Conservation (phyloP, 1,140 invertebrate genomes). For the Diabrotica undecimpunctata region DNA sequence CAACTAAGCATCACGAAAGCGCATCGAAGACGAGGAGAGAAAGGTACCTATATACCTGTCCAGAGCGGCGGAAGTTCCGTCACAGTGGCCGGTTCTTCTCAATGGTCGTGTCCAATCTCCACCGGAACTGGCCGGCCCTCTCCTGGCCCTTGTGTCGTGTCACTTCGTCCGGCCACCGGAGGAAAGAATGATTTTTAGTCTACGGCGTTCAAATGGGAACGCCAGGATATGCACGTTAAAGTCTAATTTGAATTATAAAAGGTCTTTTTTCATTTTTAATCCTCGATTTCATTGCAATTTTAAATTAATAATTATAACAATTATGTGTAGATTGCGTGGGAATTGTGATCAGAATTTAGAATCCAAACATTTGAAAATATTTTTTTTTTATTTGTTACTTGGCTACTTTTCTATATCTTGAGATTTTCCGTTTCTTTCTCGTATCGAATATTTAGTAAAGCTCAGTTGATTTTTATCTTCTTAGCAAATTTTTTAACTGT, state of each 20-base stretch:
- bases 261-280: slow-evolving; percentile 8
- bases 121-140: slow-evolving; percentile 42
- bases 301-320: background rate
- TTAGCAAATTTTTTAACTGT: too few species aligned
- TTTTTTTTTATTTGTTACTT: too few species aligned
- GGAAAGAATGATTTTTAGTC: slow-evolving; percentile 42
- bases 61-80: slow-evolving; percentile 39
- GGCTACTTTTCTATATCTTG: too few species aligned
- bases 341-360: background rate
- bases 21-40: slow-evolving; percentile 23
- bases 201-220: slow-evolving; percentile 30
- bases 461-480: too few species aligned
- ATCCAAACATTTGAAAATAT: too few species aligned
- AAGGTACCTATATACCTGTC: slow-evolving; percentile 31
- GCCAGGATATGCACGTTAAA: slow-evolving; percentile 20
- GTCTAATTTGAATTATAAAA: slow-evolving; percentile 20
- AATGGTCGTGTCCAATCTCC: slow-evolving; percentile 44
- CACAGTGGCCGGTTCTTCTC: slow-evolving; percentile 43
- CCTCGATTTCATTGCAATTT: background rate
- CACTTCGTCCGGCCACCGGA: slow-evolving; percentile 30
- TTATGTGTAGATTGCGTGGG: background rate
- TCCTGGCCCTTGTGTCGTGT: slow-evolving; percentile 23
- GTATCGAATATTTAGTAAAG: too few species aligned
- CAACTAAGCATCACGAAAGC: background rate
- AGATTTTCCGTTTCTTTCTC: too few species aligned